Percentiles rank a stretch among this genome's conserved stretches.
Conservation (phyloP, 2,888 invertebrate genomes). For the Odontothrips loti region DNA sequence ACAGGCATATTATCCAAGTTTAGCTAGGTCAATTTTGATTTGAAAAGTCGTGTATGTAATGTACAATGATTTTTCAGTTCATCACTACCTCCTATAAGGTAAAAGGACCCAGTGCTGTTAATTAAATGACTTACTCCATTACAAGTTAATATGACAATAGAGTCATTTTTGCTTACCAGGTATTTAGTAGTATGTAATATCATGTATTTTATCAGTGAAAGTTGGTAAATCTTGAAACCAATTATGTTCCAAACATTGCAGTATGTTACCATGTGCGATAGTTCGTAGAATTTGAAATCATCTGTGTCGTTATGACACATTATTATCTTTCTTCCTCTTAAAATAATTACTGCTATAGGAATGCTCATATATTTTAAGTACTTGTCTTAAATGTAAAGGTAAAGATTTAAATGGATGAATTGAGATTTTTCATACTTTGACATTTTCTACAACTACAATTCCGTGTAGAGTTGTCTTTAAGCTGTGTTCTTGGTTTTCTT, state of each 20-base stretch:
- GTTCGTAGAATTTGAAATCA: neutral
- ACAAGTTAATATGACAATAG: conserved; percentile 12
- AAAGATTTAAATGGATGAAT: neutral
- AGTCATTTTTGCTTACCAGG: neutral
- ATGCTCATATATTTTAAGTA: conserved; percentile 27
- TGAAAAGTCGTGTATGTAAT: neutral
- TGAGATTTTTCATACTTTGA: conserved; percentile 2
- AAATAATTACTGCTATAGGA: conserved; percentile 15
- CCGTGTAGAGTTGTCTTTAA: conserved; percentile 3
- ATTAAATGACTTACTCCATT: neutral
- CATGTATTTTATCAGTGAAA: neutral
- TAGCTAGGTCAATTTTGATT: conserved; percentile 11
- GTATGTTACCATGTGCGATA: conserved; percentile 10
- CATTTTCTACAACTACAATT: conserved; percentile 18
- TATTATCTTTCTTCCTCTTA: conserved; percentile 23
- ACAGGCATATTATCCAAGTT: conserved; percentile 15
- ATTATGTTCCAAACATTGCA: neutral
- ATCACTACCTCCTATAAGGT: neutral
- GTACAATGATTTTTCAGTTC: neutral
- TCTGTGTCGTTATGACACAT: neutral
- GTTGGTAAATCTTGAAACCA: neutral
- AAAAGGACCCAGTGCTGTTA: neutral
- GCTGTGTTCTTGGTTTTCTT: neutral
- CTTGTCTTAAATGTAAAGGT: neutral
- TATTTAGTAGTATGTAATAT: neutral